These are phyloP conservation scores for Monopis laevigella DNA, from an alignment of 2,888 invertebrate genomes.

Conservation along the genomic window DNA sequence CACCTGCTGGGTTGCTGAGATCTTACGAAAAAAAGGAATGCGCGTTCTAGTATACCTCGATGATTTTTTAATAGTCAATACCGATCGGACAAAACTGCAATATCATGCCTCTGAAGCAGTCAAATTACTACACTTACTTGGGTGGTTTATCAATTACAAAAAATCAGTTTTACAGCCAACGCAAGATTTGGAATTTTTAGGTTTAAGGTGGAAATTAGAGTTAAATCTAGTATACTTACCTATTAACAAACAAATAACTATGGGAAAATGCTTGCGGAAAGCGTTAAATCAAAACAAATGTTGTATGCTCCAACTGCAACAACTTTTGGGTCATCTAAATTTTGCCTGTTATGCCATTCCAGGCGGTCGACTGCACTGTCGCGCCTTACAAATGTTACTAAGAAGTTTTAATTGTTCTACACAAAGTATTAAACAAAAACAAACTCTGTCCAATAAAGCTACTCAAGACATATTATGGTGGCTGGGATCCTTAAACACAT, in stretches of 20 bases:
- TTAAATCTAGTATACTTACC: too few relatives aligned
- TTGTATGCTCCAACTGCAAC: background rate
- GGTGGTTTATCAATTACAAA: background rate
- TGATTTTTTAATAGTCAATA: background rate
- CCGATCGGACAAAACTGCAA: background rate
- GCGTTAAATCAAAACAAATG: background rate
- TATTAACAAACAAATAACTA: too few relatives aligned
- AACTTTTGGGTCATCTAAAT: background rate
- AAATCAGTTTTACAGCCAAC: background rate
- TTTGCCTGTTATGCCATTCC: background rate
- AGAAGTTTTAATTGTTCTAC: too few relatives aligned
- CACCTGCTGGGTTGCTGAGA: background rate
- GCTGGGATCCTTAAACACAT: too few relatives aligned
- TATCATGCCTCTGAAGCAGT: background rate
- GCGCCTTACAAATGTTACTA: background rate
- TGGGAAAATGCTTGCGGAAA: background rate
- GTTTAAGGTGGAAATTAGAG: background rate
- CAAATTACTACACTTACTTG: background rate
- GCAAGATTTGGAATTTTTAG: too few relatives aligned
- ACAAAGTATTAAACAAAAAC: too few relatives aligned
- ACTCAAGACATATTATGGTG: too few relatives aligned
- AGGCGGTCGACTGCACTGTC: background rate
- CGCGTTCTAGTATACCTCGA: background rate
- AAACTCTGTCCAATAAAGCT: too few relatives aligned
- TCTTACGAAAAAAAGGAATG: too few relatives aligned